Base-by-base conservation (phyloP, 1,140 invertebrate species). In the Hycleus phaleratus region DNA sequence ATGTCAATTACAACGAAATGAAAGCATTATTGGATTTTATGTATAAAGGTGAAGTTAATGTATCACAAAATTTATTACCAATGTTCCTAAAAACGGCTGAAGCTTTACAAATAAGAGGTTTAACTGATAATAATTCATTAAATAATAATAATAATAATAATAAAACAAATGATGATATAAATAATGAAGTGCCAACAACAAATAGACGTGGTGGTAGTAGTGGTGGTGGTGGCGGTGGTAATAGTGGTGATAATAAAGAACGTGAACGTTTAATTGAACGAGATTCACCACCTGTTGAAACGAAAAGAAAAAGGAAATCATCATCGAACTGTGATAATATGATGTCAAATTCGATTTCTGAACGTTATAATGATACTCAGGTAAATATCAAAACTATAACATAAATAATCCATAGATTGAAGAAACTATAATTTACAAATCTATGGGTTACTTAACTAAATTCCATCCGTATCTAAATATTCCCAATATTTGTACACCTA, bases 71-170 rank as follows among this genome's bases (percentile, higher is more conserved):
- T 79, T 83, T 89, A 74, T 76, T 92, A 75, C 85, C 87, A 59
- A 87, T 88, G 79, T 91, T 95, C 79, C 81, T 94, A 66, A 91
- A 92, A 79, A 93, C 90, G 64, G 91, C 91, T 56, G 90, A 93
- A 78, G 87, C 88, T 65, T 81, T 94, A 74, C 90, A 93, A 81
- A 90, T 95, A 52, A 80, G 91, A 75, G 91, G 90, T 68, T 82
- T 95, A 67, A 90, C 88, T 68, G 90, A 93, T 79, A 87, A 87
- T 75, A 87, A 85, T 79, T 82, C 82, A 74, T 77, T 85, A 68
- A 84, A 83, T 74, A 69, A 61, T 67, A 71, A 70, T 58, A 61
- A 56, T 40, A 61, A 66, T 61, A 57, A 67, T 62, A 51, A 65
- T 60, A 39, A 53, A 32, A 32, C 32, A 32, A 32, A 32, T 32